A percentile compares a stretch with the other conserved stretches of the same genome.
Evolutionary conservation across 1,140 invertebrate genomes (phyloP).

Genomic region (Pachyrhynchus sulphureomaculatus): DNA sequence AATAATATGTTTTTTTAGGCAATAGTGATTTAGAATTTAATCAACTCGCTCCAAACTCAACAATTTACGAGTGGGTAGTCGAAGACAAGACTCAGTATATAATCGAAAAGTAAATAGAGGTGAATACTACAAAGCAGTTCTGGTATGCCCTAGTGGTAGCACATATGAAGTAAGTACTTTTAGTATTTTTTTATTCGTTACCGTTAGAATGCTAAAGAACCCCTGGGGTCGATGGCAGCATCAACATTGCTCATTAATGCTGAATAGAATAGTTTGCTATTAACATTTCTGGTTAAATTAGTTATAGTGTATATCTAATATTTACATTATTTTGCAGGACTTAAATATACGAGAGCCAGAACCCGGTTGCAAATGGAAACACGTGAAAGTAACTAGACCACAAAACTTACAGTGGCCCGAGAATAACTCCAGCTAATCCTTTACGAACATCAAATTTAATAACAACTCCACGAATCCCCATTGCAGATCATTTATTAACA

Average conservation of each 20-base stretch:
- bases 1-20: no score
- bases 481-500: no score
- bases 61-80: background rate
- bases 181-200: background rate
- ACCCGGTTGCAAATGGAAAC: slow-evolving; percentile 44
- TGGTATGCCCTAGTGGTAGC: slow-evolving; percentile 46
- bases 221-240: no score
- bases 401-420: background rate
- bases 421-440: background rate
- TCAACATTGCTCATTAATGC: no score
- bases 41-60: slow-evolving; percentile 12
- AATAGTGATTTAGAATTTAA: slow-evolving; percentile 16
- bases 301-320: no score
- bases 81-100: no score
- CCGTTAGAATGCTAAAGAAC: no score
- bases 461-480: background rate
- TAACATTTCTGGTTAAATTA: no score
- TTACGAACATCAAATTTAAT: background rate
- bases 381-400: slow-evolving; percentile 33
- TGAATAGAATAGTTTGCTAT: no score
- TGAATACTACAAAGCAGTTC: slow-evolving; percentile 35
- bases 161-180: slow-evolving; percentile 28
- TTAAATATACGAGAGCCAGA: slow-evolving; percentile 14
- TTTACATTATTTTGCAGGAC: slow-evolving; percentile 9
- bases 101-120: slow-evolving; percentile 10